A percentile compares a stretch with the other conserved stretches of the same genome.
Evolutionary conservation across 2,113 vertebrate genomes (phyloP).

Genomic region (Erythrocercus mccallii): DNA sequence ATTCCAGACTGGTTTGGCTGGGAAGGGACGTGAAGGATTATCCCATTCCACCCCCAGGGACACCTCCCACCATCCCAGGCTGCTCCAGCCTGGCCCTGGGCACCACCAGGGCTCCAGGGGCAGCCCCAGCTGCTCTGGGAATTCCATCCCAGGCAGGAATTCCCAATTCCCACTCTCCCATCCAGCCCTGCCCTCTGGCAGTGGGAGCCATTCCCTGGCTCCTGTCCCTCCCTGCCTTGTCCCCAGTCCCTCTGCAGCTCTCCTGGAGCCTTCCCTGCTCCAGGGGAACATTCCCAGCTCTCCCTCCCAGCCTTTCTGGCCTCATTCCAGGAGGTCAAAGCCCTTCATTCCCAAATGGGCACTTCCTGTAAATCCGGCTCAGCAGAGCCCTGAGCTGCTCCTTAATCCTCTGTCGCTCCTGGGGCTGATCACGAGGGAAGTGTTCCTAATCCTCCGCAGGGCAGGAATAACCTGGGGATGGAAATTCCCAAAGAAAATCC

Average conservation of each 20-base stretch:
- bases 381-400: not conserved
- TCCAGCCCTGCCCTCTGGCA: not conserved
- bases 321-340: not conserved
- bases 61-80: accelerated
- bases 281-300: not conserved
- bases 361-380: not conserved
- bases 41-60: not conserved
- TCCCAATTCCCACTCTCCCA: not conserved
- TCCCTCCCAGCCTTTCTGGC: not conserved
- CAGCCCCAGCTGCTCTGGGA: not conserved
- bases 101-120: not conserved
- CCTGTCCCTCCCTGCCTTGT: not conserved
- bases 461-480: not conserved
- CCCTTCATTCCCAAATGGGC: not conserved
- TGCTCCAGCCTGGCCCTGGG: not conserved
- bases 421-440: not conserved
- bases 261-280: not conserved
- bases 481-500: not conserved
- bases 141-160: not conserved
- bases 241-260: not conserved
- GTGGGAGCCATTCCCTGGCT: not conserved
- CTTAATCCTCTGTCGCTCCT: not conserved
- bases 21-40: not conserved
- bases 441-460: not conserved
- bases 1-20: not conserved